Base-by-base conservation (phyloP, 2,797 vertebrate genomes). In the Scyliorhinus canicula region DNA sequence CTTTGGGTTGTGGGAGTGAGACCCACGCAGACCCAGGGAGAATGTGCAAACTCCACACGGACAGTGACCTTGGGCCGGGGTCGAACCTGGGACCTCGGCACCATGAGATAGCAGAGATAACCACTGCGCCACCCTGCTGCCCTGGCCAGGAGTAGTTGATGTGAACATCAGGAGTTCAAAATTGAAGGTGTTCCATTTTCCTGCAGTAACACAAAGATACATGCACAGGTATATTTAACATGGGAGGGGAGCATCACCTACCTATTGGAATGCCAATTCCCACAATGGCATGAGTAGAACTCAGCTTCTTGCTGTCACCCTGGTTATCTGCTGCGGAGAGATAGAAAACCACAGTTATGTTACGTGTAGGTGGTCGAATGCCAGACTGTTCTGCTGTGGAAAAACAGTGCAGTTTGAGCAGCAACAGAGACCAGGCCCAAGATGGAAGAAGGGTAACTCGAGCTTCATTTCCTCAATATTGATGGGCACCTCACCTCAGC, bases 201-300 rank as follows among this genome's bases (percentile, higher is more conserved):
- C 47, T 60, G 21, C 47, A 77, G 1, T 35, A 55, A 52, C 12
- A 74, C 16, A 95, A 79, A 31, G 50, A 40, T 26, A 28, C 47
- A 26, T 93, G 2, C 31, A 24, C 21, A 47, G 40, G 19, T 21
- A 94, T 31, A 26, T 50, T 55, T 28, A n/a, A 71, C 44, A 14
- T 28, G 44, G 21, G 63, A 77, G 5, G n/a, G 2, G 19, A 52
- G 2, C 71, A 47, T 28, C 77, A 97, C 99, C 98, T 97, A 99
- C 99, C 99, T 28, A 99, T 98, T 96, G 99, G 99, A 96, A 99
- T 98, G 95, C 99, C 97, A 95, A 99, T 98, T 91, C 99, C 99
- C 96, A 99, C 97, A 95, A 99, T 98, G 47, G 99, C 99, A 91
- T 99, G 98, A 44, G 99, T 99, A 96, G 99, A 98, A 86, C 99